These are phyloP conservation scores for Dorcus parallelipipedus DNA, from an alignment of 2,888 invertebrate genomes.

Conservation along the genomic window DNA sequence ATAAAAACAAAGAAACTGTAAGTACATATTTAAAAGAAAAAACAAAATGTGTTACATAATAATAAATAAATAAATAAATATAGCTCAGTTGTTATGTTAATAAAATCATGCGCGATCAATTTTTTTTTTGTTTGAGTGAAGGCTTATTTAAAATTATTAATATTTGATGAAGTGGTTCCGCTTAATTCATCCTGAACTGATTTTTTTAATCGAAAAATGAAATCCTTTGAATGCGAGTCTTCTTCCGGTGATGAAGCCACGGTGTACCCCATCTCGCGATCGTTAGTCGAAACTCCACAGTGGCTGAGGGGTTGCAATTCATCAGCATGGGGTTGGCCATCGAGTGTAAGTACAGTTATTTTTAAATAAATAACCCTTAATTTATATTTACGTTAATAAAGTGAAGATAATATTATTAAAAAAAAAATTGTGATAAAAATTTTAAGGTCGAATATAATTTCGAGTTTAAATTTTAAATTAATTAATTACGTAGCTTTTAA, in stretches of 20 bases:
- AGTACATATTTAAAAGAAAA: neutral
- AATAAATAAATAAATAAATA: neutral
- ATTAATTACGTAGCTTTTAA: too few species aligned
- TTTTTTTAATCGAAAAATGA: constrained; percentile 37
- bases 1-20: neutral
- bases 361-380: too few species aligned
- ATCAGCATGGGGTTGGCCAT: constrained; percentile 47
- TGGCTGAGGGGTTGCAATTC: constrained; percentile 42
- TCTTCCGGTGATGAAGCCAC: constrained; percentile 48
- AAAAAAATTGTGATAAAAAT: too few species aligned
- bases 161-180: neutral
- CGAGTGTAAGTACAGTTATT: constrained; percentile 32
- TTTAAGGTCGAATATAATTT: too few species aligned
- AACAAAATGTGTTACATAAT: neutral
- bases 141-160: neutral
- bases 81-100: neutral
- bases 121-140: neutral
- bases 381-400: too few species aligned
- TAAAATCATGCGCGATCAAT: neutral
- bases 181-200: constrained; percentile 7
- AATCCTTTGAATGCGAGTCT: constrained; percentile 49
- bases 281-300: constrained; percentile 43
- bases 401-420: too few species aligned
- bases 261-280: constrained; percentile 46
- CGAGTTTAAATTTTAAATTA: too few species aligned